Evolutionary conservation across 2,797 vertebrate genomes (phyloP).

Genomic region (Merluccius polli): DNA sequence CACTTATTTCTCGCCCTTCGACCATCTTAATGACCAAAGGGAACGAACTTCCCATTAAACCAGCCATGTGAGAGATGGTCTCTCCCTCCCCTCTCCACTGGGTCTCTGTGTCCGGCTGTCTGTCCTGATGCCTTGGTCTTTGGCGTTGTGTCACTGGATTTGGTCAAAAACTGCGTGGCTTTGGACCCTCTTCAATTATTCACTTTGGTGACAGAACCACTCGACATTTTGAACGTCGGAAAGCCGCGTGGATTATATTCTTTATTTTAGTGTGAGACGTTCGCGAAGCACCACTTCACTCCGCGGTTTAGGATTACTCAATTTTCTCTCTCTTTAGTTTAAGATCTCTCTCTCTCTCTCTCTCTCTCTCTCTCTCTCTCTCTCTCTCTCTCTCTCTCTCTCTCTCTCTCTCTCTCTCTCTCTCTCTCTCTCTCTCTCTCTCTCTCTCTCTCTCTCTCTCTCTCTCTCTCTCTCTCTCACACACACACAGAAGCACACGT

Average conservation of each 20-base stretch:
- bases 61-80: constrained; percentile 19
- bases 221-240: background rate
- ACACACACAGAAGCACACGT: too few species aligned
- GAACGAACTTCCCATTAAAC: constrained; percentile 7
- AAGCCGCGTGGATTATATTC: background rate
- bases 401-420: constrained; percentile 1
- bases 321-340: background rate
- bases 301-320: too few species aligned
- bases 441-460: background rate
- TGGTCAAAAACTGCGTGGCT: background rate
- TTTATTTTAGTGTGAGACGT: background rate
- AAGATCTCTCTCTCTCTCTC: background rate
- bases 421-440: background rate
- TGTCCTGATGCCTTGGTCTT: background rate
- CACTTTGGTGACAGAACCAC: background rate
- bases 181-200: background rate
- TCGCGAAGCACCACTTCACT: background rate
- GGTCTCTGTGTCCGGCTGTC: background rate
- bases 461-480: background rate
- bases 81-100: background rate
- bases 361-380: constrained; percentile 5
- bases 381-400: constrained; percentile 2
- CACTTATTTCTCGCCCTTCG: background rate
- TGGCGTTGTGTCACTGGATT: background rate
- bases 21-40: background rate